These are phyloP conservation scores for Australoheros facetus DNA, from an alignment of 2,797 vertebrate genomes.

Conservation along the genomic window DNA sequence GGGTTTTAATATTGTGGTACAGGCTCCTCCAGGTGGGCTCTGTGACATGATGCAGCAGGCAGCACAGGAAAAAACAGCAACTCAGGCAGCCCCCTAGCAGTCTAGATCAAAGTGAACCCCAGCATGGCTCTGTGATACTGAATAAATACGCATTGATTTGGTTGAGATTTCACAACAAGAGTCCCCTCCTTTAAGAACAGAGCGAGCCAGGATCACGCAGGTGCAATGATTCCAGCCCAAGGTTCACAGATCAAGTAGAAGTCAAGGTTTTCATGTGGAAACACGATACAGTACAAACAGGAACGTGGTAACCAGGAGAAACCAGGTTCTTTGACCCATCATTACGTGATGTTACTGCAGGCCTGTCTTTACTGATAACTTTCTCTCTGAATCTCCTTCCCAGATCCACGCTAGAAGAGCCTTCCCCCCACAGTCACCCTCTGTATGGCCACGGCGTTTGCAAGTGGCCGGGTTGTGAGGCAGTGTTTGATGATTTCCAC, in stretches of 20 bases:
- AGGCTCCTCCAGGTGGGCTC: conserved; percentile 74
- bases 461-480: conserved; percentile 99
- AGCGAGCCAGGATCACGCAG: conserved; percentile 54
- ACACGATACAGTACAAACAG: conserved; percentile 12
- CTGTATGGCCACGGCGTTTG: conserved; percentile 98
- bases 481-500: conserved; percentile 96
- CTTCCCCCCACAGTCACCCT: conserved; percentile 89
- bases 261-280: conserved; percentile 29
- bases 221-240: conserved; percentile 37
- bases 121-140: conserved; percentile 83
- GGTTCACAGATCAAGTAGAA: conserved; percentile 48
- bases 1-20: conserved; percentile 63
- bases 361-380: background rate
- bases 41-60: conserved; percentile 80
- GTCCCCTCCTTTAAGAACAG: conserved; percentile 37
- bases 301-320: background rate
- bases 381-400: conserved; percentile 30
- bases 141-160: conserved; percentile 89
- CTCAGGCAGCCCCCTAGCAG: conserved; percentile 75
- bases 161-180: conserved; percentile 43
- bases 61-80: conserved; percentile 72
- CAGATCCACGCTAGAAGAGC: conserved; percentile 91
- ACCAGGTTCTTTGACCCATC: background rate
- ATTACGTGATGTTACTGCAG: background rate
- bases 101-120: conserved; percentile 84